Base-by-base conservation (phyloP, 2,888 invertebrate species). In the Sussaba pulchella region DNA sequence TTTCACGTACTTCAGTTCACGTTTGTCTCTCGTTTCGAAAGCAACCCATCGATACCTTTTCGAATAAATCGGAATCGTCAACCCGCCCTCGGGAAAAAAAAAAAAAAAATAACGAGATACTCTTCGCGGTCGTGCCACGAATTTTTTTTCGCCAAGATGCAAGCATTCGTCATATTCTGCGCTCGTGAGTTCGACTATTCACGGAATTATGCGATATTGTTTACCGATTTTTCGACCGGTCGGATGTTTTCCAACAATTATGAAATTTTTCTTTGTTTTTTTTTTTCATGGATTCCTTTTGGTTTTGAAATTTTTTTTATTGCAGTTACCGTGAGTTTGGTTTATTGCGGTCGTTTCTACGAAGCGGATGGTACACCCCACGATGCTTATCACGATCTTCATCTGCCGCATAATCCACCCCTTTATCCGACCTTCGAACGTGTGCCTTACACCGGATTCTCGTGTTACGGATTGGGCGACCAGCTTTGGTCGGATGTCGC, bases 341-440 rank as follows among this genome's bases (percentile, higher is more conserved):
- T 47, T 24, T 83, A 77, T 21, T 81, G 76, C 43, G 85, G 85
- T 24, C 83, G 85, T 63, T 86, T 80, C 74, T 82, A 79, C 54
- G 84, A 84, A 24, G 84, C 82, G 4, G 87, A 92, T 84, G 82
- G 88, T 70, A 84, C 91, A 12, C 94, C 94, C 0, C 90, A 92
- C 64, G 94, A 94, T 87, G 92, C 91, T 24, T 95, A 95, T 89
- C 94, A 94, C 85, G 90, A 92, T 9, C 89, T 95, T 0, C 95
- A 95, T 80, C 85, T 94, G 4, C 94, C 94, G 0, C 94, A 94
- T 87, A 86, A 93, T 71, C 94, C 94, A 0, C 94, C 94, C 0
- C 91, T 94, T 2, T 92, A 94, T 87, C 94, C 94, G 0, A 94
- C 93, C 14, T 92, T 93, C 72, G 87, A 89, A 6, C 88, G 85